phyloP scores from a whole-genome alignment of 2,113 vertebrate species.

The Podarcis muralis region DNA sequence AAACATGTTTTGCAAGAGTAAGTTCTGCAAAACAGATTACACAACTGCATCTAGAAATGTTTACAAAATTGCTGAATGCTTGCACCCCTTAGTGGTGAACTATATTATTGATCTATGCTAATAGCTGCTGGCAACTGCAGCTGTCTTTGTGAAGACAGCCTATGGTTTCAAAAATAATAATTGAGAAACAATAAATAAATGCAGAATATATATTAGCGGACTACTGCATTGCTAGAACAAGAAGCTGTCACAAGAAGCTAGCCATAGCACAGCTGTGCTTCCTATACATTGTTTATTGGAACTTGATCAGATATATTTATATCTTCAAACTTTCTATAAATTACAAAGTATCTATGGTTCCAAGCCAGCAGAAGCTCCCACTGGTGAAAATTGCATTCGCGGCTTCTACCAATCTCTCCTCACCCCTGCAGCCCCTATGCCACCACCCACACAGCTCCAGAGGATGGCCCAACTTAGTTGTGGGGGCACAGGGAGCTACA shows the following conservation, averaged over 20 bases:
- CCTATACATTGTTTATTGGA: background rate
- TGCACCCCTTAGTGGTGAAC: conserved; percentile 55
- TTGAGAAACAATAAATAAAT: background rate
- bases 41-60: background rate
- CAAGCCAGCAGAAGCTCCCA: background rate
- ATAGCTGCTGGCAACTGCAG: rapidly evolving
- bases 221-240: background rate
- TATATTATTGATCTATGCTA: background rate
- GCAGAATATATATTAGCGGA: background rate
- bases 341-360: background rate
- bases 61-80: background rate
- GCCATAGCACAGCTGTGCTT: background rate
- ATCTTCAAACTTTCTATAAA: background rate
- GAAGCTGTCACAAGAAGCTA: background rate
- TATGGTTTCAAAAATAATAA: rapidly evolving
- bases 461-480: too few relatives aligned
- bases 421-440: too few relatives aligned
- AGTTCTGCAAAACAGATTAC: background rate
- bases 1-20: background rate
- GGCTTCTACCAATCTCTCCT: too few relatives aligned
- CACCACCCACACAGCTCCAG: too few relatives aligned
- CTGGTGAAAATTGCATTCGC: too few relatives aligned
- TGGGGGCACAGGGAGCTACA: too few relatives aligned
- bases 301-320: background rate
- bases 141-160: rapidly evolving